Evolutionary conservation across 2,113 vertebrate genomes (phyloP).

Genomic region (Zosterops japonicus): DNA sequence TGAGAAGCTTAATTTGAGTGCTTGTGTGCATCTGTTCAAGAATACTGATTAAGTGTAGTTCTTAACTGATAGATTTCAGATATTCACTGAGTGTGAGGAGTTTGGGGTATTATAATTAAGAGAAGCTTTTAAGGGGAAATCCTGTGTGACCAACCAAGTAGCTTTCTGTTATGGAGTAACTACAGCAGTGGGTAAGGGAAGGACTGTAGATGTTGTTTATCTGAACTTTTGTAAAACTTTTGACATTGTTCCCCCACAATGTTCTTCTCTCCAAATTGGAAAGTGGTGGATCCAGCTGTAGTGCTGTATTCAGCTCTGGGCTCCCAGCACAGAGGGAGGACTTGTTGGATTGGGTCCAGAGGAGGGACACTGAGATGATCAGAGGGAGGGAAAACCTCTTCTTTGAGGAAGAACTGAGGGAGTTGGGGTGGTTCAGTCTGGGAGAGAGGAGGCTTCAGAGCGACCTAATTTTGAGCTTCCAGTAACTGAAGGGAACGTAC

Average conservation of each 20-base stretch:
- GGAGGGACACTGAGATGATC: too few species aligned
- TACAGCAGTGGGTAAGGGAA: not conserved
- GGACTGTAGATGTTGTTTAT: not conserved
- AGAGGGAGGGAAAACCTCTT: not conserved
- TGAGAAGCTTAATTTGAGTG: not conserved
- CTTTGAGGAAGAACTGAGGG: too few species aligned
- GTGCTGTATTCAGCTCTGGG: not conserved
- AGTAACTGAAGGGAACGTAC: not conserved
- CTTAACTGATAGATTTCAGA: not conserved
- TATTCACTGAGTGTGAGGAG: not conserved
- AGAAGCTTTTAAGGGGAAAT: not conserved
- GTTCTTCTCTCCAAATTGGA: not conserved
- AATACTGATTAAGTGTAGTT: not conserved
- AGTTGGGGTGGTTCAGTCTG: not conserved
- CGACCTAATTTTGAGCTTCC: not conserved
- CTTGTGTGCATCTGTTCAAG: not conserved
- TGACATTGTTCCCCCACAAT: not conserved
- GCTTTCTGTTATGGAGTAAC: not conserved
- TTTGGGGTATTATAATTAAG: not conserved
- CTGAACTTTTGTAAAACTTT: not conserved
- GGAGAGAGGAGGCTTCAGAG: not conserved
- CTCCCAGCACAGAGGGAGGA: not conserved
- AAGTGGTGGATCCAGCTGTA: not conserved
- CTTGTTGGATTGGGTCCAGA: accelerated
- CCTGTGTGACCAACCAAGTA: not conserved